Conservation (phyloP, 2,113 vertebrate genomes). For the Mixornis gularis region DNA sequence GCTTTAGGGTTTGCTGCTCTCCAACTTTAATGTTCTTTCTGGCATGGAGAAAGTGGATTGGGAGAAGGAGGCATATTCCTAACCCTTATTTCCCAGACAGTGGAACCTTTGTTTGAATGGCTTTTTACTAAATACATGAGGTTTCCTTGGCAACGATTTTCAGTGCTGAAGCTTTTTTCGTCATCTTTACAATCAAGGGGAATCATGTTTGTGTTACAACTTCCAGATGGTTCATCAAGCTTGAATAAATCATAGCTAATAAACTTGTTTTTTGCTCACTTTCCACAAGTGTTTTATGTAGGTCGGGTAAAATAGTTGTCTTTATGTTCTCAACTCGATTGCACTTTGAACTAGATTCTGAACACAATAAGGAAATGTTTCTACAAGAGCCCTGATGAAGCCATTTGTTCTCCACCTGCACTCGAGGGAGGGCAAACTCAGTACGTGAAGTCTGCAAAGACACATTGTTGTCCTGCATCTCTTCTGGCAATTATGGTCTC, state of each 20-base stretch:
- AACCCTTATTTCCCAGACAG: neutral
- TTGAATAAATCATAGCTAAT: neutral
- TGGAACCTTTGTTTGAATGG: neutral
- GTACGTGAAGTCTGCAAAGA: neutral
- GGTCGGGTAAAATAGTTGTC: neutral
- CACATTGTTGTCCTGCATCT: neutral
- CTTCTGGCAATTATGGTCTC: neutral
- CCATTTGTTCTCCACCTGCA: neutral
- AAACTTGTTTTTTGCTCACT: neutral
- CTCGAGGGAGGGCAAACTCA: neutral
- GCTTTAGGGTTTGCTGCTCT: neutral
- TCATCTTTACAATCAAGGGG: neutral
- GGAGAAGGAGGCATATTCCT: neutral
- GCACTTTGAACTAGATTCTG: neutral
- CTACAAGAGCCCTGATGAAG: neutral
- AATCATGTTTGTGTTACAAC: neutral
- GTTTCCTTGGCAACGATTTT: neutral
- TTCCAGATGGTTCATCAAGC: neutral
- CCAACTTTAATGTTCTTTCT: neutral
- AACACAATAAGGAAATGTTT: slow-evolving; percentile 8
- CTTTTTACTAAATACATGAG: neutral
- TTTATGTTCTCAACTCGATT: neutral
- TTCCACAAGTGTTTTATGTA: neutral
- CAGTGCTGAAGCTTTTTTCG: neutral
- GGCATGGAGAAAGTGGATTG: neutral